phyloP scores from a whole-genome alignment of 2,797 vertebrate species.

The Labroides dimidiatus region DNA sequence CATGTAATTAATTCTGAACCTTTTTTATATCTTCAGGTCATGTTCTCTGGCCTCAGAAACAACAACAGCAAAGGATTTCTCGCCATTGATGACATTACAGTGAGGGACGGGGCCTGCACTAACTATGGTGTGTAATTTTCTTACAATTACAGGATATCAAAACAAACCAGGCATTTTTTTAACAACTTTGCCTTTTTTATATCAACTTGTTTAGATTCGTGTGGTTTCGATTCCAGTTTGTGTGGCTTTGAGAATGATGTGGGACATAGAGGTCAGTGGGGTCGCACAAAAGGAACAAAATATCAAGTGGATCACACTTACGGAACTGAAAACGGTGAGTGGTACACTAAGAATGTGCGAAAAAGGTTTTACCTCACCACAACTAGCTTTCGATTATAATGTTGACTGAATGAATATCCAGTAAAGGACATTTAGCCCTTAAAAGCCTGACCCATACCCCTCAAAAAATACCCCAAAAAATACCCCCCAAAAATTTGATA shows the following conservation, averaged over 20 bases:
- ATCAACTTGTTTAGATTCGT: constrained; percentile 62
- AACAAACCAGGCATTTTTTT: background rate
- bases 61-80: constrained; percentile 76
- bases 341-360: background rate
- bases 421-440: too few species aligned
- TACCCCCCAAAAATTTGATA: too few species aligned
- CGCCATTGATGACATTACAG: constrained; percentile 82
- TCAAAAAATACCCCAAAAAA: too few species aligned
- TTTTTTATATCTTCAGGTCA: constrained; percentile 61
- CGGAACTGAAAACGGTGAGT: constrained; percentile 78
- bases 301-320: constrained; percentile 80
- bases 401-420: too few species aligned
- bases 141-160: background rate
- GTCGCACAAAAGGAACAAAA: constrained; percentile 55
- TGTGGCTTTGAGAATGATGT: constrained; percentile 75
- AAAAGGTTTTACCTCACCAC: background rate
- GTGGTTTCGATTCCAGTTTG: constrained; percentile 80
- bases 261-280: constrained; percentile 66
- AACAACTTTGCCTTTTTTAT: background rate
- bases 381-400: background rate
- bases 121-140: constrained; percentile 56
- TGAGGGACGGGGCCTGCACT: constrained; percentile 74
- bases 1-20: background rate
- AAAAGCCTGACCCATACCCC: too few species aligned
- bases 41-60: constrained; percentile 70